Conservation (phyloP, 1,140 invertebrate genomes). For the Bombus ignitus region DNA sequence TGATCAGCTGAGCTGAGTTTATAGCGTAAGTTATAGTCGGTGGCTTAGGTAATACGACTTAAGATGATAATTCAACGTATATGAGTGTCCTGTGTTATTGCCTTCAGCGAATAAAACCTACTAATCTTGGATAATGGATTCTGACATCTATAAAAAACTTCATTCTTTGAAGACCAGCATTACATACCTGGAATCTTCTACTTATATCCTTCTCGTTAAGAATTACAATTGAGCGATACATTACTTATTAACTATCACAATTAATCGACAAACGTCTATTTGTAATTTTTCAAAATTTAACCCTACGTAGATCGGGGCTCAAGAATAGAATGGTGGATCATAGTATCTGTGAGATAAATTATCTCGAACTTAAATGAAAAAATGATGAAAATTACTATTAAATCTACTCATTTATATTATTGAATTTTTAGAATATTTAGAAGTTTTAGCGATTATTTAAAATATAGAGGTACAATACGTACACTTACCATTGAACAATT, state of each 20-base stretch:
- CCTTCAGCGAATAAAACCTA: conserved; percentile 3
- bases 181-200: background rate
- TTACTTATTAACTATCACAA: background rate
- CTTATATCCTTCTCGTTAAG: background rate
- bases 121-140: conserved; percentile 26
- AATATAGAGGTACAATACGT: background rate
- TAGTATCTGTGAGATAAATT: no score
- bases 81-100: conserved; percentile 16
- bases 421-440: no score
- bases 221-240: background rate
- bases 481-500: background rate
- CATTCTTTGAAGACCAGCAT: background rate
- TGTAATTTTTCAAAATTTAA: background rate
- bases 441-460: background rate
- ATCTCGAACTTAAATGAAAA: no score
- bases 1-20: conserved; percentile 23
- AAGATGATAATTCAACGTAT: conserved; percentile 19
- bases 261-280: background rate
- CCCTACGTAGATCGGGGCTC: no score
- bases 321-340: no score
- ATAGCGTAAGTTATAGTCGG: conserved; percentile 27
- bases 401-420: background rate
- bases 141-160: conserved; percentile 2
- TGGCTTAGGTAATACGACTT: conserved; percentile 3
- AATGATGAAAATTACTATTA: background rate